Conservation (phyloP, 2,113 vertebrate genomes). For the Misgurnus anguillicaudatus region DNA sequence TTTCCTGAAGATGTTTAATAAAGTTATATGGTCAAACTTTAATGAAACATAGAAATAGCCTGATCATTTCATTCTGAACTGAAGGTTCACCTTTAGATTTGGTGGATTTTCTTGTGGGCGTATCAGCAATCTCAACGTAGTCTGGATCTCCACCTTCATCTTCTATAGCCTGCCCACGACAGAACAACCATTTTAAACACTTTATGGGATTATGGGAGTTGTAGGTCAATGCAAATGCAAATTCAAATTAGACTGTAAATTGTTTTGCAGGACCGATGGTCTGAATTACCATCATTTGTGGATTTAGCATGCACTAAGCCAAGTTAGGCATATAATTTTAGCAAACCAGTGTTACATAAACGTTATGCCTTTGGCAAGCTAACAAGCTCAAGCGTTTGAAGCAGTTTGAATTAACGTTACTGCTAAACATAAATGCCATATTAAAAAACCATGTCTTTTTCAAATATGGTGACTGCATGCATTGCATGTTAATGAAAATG, state of each 20-base stretch:
- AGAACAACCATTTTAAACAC: not conserved
- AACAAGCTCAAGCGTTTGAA: not conserved
- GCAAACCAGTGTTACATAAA: no score
- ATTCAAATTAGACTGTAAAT: no score
- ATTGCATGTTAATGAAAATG: not conserved
- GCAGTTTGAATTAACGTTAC: no score
- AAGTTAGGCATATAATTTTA: no score
- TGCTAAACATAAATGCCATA: no score
- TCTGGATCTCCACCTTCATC: constrained; percentile 95
- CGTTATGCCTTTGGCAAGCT: not conserved
- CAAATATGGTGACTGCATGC: no score
- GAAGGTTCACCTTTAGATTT: constrained; percentile 89
- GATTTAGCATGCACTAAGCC: no score
- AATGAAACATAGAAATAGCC: no score
- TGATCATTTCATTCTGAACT: no score
- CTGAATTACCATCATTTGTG: no score
- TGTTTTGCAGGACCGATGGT: not conserved
- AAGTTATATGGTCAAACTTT: not conserved
- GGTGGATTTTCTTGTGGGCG: constrained; percentile 81
- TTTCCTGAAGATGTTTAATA: constrained; percentile 74
- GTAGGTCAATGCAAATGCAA: not conserved
- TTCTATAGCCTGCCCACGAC: constrained; percentile 83
- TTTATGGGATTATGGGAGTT: not conserved
- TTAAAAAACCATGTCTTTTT: no score
- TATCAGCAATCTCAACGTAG: constrained; percentile 85